Evolutionary conservation across 2,797 vertebrate genomes (phyloP).

Genomic region (Rhabdomys pumilio): DNA sequence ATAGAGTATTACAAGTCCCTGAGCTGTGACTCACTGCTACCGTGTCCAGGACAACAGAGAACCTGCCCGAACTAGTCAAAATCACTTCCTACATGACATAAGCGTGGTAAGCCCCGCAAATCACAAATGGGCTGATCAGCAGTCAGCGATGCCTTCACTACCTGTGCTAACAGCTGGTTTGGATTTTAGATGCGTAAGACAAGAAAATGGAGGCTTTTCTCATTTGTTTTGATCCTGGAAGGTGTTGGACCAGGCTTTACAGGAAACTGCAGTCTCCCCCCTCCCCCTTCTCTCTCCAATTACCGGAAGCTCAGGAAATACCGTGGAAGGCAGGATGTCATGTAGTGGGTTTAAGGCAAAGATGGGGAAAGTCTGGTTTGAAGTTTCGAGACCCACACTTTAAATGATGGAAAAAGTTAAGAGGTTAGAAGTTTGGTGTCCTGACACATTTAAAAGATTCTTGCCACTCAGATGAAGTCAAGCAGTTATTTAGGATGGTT

Average conservation of each 20-base stretch:
- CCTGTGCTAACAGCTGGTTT: constrained; percentile 20
- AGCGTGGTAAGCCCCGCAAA: neutral
- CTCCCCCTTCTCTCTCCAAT: neutral
- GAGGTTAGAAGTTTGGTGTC: neutral
- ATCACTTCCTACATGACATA: neutral
- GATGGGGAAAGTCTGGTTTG: neutral
- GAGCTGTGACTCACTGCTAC: neutral
- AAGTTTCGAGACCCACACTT: constrained; percentile 24
- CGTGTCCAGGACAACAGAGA: neutral
- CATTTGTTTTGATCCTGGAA: constrained; percentile 41
- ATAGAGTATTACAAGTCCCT: neutral
- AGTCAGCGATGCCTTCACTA: neutral
- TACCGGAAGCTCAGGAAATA: constrained; percentile 59
- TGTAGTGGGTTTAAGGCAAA: constrained; percentile 20
- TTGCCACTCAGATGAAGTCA: neutral
- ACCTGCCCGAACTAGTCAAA: neutral
- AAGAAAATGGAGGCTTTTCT: constrained; percentile 25
- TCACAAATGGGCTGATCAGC: neutral
- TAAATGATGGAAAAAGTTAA: neutral
- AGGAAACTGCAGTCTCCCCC: neutral
- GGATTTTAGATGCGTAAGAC: constrained; percentile 21
- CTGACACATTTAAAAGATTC: neutral
- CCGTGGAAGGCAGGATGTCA: neutral
- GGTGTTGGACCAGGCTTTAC: neutral
- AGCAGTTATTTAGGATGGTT: neutral